phyloP scores from a whole-genome alignment of 1,140 invertebrate species.

The Cyphomyrmex costatus region DNA sequence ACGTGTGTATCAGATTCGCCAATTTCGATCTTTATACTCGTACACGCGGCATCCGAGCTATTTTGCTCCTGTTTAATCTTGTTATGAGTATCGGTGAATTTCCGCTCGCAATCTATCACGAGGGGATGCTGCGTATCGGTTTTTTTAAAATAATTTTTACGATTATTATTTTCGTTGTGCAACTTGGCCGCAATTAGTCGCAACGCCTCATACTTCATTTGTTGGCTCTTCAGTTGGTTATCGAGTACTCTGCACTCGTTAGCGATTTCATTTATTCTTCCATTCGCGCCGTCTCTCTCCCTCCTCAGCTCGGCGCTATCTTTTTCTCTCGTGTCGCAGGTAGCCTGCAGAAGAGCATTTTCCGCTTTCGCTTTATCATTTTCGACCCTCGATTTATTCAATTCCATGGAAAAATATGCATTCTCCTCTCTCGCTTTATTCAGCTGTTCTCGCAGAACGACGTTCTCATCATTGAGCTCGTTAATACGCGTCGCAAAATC shows the following conservation, averaged over 20 bases:
- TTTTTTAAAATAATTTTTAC: conserved; percentile 23
- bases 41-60: conserved; percentile 6
- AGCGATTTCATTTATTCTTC: conserved; percentile 44
- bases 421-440: conserved; percentile 65
- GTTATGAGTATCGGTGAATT: conserved; percentile 21
- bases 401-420: conserved; percentile 66
- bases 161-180: conserved; percentile 37
- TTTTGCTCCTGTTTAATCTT: conserved; percentile 7
- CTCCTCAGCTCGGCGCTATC: conserved; percentile 28
- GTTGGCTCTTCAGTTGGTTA: conserved; percentile 57
- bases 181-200: conserved; percentile 33
- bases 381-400: conserved; percentile 68
- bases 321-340: conserved; percentile 24
- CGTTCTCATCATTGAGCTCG: conserved; percentile 61
- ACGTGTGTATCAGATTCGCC: conserved; percentile 41
- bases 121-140: conserved; percentile 6
- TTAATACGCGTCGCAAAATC: conserved; percentile 59
- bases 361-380: conserved; percentile 52
- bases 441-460: conserved; percentile 58
- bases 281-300: conserved; percentile 34
- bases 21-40: conserved; percentile 37
- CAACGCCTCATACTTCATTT: conserved; percentile 45
- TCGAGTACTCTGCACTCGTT: conserved; percentile 53
- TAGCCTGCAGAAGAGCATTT: conserved; percentile 31
- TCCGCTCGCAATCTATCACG: not conserved